Percentiles rank a stretch among this genome's conserved stretches.
Evolutionary conservation across 2,113 vertebrate genomes (phyloP).

Genomic region (Chunga burmeisteri): DNA sequence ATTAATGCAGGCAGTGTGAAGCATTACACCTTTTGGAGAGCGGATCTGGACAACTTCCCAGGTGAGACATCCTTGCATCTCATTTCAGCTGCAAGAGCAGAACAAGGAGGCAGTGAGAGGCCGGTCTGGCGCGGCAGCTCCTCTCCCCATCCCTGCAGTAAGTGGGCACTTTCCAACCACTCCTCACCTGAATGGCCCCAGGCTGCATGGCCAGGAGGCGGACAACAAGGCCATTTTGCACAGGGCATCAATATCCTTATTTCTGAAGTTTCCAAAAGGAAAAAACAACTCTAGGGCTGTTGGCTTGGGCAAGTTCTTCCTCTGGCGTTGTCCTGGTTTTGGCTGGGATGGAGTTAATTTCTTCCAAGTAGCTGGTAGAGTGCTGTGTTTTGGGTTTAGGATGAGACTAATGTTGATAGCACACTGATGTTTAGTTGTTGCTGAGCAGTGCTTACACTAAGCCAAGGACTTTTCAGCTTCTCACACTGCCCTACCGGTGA

Average conservation of each 20-base stretch:
- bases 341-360: background rate
- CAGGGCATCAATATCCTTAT: background rate
- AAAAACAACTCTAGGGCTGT: background rate
- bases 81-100: slow-evolving; percentile 1
- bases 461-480: background rate
- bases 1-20: background rate
- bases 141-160: background rate
- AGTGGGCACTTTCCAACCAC: background rate
- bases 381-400: background rate
- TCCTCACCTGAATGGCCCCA: background rate
- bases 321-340: background rate
- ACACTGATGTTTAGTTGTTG: background rate
- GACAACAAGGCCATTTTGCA: background rate
- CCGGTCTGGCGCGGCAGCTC: accelerated
- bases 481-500: background rate
- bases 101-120: background rate
- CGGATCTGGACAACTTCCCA: slow-evolving; percentile 36
- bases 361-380: background rate
- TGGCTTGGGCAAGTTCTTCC: background rate
- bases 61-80: slow-evolving; percentile 16
- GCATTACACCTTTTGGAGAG: background rate
- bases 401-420: background rate
- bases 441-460: background rate
- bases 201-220: background rate
- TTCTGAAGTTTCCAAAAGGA: background rate